Evolutionary conservation across 2,888 invertebrate genomes (phyloP), one percentile per base, ranked within the genome.

Genomic region (Erynnis tages): DNA sequence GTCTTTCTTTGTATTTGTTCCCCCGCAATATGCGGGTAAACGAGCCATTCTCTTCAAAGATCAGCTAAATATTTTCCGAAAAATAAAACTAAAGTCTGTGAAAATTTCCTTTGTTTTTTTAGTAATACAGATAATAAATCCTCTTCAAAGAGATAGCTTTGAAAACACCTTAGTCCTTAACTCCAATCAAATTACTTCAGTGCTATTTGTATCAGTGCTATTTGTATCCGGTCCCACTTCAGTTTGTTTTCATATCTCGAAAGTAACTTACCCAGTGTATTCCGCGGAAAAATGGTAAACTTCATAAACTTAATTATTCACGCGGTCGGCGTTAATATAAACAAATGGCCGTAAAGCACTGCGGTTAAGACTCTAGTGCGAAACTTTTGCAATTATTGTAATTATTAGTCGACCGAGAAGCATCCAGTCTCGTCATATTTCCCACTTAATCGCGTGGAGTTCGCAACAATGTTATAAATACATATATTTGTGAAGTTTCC

Each of bases 301-400:
- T 58, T 58, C 59, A 58, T 59, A 63, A 63, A 59, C 61, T 64
- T 67, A 65, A 66, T 68, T 60, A 62, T 70, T 65, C 63, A 63
- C 60, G 67, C 57, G 50, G 50, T 52, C 50, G 50, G 50, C 47
- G 56, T 63, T 59, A 66, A 50, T 52, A 55, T 71, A 74, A 79
- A 81, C 76, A 74, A 82, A 83, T 77, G 75, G 76, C 73, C 66
- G 67, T 69, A 71, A 73, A 76, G 75, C 69, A 61, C 59, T 57
- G 72, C 67, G 69, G 73, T 76, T 77, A 76, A 79, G 76, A 66
- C 71, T 74, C 73, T 72, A 75, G 76, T 75, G 76, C 62, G 70
- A 78, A 86, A 87, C 73, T 89, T 88, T 83, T 70, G 84, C 80
- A 85, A 86, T 87, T 85, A 87, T 82, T 81, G 77, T 82, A 82